Conservation (phyloP, 2,113 vertebrate genomes). For the Vulpes lagopus region DNA sequence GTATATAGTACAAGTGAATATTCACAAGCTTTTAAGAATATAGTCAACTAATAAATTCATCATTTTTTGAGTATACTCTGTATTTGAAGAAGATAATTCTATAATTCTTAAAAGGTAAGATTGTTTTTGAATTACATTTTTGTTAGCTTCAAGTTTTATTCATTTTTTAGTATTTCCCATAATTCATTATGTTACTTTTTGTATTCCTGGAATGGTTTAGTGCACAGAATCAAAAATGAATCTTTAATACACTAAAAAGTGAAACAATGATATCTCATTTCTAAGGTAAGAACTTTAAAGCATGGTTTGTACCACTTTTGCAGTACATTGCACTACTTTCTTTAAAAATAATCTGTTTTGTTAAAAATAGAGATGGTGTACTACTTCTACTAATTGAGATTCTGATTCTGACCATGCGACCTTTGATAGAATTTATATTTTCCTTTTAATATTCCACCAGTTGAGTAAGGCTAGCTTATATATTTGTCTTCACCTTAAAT, state of each 20-base stretch:
- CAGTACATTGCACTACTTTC: background rate
- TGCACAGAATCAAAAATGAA: conserved; percentile 40
- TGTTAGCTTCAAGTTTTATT: conserved; percentile 54
- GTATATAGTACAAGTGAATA: conserved; percentile 50
- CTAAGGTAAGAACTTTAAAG: conserved; percentile 48
- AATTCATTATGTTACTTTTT: conserved; percentile 51
- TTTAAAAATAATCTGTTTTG: background rate
- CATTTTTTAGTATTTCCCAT: conserved; percentile 41
- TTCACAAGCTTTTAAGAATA: conserved; percentile 52
- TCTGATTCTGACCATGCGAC: background rate
- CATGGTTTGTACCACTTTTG: background rate
- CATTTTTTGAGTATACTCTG: conserved; percentile 50
- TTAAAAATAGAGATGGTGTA: background rate
- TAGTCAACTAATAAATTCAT: conserved; percentile 20
- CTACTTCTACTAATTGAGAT: background rate
- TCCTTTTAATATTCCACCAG: background rate
- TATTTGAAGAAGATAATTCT: conserved; percentile 39
- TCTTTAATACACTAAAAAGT: background rate
- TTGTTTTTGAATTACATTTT: conserved; percentile 71
- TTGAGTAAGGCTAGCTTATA: conserved; percentile 52
- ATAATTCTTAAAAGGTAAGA: conserved; percentile 69
- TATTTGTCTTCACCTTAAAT: conserved; percentile 54
- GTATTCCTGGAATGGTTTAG: conserved; percentile 53
- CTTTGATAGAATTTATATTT: background rate
- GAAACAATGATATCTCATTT: background rate